Conservation (phyloP, 1,140 invertebrate species). For the Nymphalis io region DNA sequence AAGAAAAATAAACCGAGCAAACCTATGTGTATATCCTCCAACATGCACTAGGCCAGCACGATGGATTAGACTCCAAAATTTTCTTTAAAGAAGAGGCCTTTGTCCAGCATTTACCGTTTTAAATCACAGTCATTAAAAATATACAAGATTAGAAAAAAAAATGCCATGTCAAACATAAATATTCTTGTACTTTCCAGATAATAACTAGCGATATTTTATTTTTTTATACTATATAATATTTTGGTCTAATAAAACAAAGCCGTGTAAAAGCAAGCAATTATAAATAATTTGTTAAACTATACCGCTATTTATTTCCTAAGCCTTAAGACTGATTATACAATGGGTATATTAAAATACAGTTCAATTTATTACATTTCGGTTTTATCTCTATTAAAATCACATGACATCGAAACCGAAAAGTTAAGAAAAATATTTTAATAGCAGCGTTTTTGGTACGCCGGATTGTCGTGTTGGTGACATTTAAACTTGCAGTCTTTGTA, state of each 20-base stretch:
- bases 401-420: constrained; percentile 45
- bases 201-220: constrained; percentile 1
- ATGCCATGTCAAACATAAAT: constrained; percentile 27
- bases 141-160: not conserved
- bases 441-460: constrained; percentile 30
- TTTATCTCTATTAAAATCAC: constrained; percentile 51
- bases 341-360: constrained; percentile 8
- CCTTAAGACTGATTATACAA: constrained; percentile 9
- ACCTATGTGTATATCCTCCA: too few species aligned
- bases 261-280: constrained; percentile 12
- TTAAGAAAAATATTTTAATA: constrained; percentile 39
- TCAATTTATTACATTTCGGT: constrained; percentile 34
- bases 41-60: too few species aligned
- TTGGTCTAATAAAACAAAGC: constrained; percentile 37
- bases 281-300: not conserved
- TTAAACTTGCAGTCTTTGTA: constrained; percentile 3
- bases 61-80: too few species aligned
- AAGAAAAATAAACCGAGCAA: too few species aligned
- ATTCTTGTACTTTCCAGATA: constrained; percentile 11
- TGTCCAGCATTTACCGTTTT: too few species aligned
- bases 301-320: constrained; percentile 5
- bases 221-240: constrained; percentile 13
- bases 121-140: not conserved
- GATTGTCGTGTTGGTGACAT: constrained; percentile 35
- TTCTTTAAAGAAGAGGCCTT: too few species aligned